Evolutionary conservation across 2,888 invertebrate genomes (phyloP).

Genomic region (Cabera pusaria): DNA sequence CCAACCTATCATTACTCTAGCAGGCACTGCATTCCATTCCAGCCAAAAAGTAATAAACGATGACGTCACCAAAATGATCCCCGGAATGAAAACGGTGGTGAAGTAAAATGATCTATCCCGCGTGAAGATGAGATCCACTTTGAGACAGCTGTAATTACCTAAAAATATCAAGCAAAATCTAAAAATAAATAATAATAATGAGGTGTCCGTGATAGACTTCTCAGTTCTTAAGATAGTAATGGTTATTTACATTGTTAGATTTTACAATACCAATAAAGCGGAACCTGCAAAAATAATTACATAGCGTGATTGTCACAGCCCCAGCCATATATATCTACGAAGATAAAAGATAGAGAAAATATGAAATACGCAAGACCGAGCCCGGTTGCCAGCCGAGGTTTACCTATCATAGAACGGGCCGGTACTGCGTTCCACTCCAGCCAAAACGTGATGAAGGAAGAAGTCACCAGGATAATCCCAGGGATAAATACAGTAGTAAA

Average conservation of each 20-base stretch:
- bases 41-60: conserved; percentile 99
- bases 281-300: conserved; percentile 54
- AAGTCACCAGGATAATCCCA: conserved; percentile 94
- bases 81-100: conserved; percentile 98
- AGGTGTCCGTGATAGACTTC: conserved; percentile 39
- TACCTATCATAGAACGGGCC: conserved; percentile 95
- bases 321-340: conserved; percentile 70
- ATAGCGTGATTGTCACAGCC: conserved; percentile 76
- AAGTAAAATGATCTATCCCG: conserved; percentile 98
- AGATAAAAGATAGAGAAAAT: conserved; percentile 29
- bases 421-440: conserved; percentile 96
- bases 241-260: conserved; percentile 53
- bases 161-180: conserved; percentile 76
- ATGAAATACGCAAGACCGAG: conserved; percentile 62
- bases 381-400: conserved; percentile 69
- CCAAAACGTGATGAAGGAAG: conserved; percentile 94
- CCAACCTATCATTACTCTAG: conserved; percentile 97
- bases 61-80: conserved; percentile 97
- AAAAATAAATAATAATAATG: conserved; percentile 55
- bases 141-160: conserved; percentile 98
- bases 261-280: conserved; percentile 48
- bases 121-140: conserved; percentile 96
- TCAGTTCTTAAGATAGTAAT: conserved; percentile 31
- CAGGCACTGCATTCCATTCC: conserved; percentile 98
- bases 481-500: conserved; percentile 96